A percentile compares a stretch with the other conserved stretches of the same genome.
These are phyloP conservation scores for Brienomyrus longianalis DNA, from an alignment of 2,113 vertebrate species.

Conservation along the genomic window DNA sequence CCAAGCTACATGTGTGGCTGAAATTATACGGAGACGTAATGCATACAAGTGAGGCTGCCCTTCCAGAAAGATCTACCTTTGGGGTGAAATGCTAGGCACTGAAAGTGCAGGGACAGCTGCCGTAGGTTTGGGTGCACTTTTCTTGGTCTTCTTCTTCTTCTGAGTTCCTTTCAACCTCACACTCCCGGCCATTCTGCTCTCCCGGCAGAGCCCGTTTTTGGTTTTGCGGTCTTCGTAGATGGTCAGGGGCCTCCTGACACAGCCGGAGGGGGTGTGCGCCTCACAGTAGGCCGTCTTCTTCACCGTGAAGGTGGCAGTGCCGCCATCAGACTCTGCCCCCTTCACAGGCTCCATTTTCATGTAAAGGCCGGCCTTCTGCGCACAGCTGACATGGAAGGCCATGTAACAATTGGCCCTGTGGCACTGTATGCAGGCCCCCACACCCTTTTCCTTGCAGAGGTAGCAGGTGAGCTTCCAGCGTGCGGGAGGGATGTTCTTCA, in stretches of 20 bases:
- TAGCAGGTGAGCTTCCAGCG: constrained; percentile 98
- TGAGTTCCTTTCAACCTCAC: constrained; percentile 71
- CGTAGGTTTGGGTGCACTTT: constrained; percentile 62
- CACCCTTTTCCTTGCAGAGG: constrained; percentile 93
- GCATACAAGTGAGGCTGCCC: background rate
- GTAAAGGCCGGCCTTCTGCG: constrained; percentile 85
- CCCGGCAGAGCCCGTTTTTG: constrained; percentile 77
- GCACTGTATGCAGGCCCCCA: constrained; percentile 95
- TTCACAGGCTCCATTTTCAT: constrained; percentile 98
- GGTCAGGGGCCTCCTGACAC: constrained; percentile 76
- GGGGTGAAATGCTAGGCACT: constrained; percentile 84
- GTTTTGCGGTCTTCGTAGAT: constrained; percentile 80
- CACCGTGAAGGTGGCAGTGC: constrained; percentile 76
- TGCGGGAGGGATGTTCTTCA: constrained; percentile 90
- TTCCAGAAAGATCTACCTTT: constrained; percentile 68
- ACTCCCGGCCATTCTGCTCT: constrained; percentile 65
- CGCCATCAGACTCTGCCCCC: constrained; percentile 53
- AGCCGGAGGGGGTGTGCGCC: constrained; percentile 83
- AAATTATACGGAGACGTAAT: background rate
- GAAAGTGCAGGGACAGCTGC: constrained; percentile 65
- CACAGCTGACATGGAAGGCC: constrained; percentile 95
- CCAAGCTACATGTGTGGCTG: background rate
- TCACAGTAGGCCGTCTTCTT: constrained; percentile 95
- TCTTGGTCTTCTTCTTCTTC: constrained; percentile 75
- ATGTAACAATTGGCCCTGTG: constrained; percentile 95